Conservation (phyloP, 1,140 invertebrate species). For the Drosophila burlai region DNA sequence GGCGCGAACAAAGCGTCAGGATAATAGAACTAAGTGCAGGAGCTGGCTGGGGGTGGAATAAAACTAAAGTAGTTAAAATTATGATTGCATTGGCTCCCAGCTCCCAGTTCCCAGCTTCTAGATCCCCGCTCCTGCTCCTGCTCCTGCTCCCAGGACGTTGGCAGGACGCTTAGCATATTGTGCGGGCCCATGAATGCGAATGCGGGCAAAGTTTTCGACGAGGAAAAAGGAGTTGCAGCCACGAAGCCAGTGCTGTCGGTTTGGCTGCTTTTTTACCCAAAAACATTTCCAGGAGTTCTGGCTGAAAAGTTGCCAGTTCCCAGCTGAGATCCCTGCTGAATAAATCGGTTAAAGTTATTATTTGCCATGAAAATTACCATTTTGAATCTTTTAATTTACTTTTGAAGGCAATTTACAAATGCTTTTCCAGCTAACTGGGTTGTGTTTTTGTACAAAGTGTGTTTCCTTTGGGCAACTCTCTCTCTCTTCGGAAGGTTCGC, state of each 20-base stretch:
- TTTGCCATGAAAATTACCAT: not conserved
- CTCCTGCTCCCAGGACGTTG: not conserved
- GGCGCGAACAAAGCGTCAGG: slow-evolving; percentile 60
- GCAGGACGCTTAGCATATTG: slow-evolving; percentile 72
- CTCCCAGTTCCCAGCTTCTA: not conserved
- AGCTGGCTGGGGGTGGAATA: slow-evolving; percentile 46
- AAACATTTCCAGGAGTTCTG: not conserved
- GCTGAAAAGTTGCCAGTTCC: not conserved
- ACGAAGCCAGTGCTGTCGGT: slow-evolving; percentile 15
- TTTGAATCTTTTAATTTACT: slow-evolving; percentile 2
- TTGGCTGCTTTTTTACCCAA: slow-evolving; percentile 9
- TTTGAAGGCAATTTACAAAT: too few species aligned
- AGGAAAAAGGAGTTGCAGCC: slow-evolving; percentile 7
- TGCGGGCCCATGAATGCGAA: slow-evolving; percentile 73
- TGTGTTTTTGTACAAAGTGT: not conserved
- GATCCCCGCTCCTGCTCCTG: not conserved
- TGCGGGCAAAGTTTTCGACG: slow-evolving; percentile 46
- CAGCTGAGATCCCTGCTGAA: not conserved
- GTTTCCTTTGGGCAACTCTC: not conserved
- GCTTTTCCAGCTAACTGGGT: not conserved
- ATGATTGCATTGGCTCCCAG: slow-evolving; percentile 73
- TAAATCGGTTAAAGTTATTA: not conserved
- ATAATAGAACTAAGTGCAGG: slow-evolving; percentile 75
- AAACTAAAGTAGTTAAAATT: slow-evolving; percentile 83
- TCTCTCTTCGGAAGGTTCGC: not conserved